Base-by-base conservation (phyloP, 1,140 invertebrate species). In the Ceratina calcarata region DNA sequence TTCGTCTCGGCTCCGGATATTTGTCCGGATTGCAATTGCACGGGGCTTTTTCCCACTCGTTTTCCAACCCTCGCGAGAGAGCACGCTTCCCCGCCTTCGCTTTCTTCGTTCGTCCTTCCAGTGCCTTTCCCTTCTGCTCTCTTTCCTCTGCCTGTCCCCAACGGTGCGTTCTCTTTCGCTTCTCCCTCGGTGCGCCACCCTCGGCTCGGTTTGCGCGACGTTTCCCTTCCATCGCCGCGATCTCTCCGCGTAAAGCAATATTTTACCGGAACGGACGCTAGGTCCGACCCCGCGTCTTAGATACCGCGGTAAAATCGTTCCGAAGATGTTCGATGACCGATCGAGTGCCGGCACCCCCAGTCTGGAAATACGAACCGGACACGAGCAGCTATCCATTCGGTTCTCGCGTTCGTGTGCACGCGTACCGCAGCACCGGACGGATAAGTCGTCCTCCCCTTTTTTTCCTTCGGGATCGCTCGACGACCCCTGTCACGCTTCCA, bases 21-120 rank as follows among this genome's bases (percentile, higher is more conserved):
- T 86, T 86, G 84, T 86, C 81, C 85, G 84, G 81, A 86, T 86
- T 86, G 85, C 85, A 86, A 86, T 86, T 86, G 84, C 84, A 86
- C 78, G 75, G 73, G 78, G 81, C 85, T 86, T 86, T 86, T 86
- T 86, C 82, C 85, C 77, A 85, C 84, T 86, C 84, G 81, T 55
- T 66, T 57, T 85, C 76, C 12, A 66, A 55, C 78, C 71, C 57
- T 76, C 51, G 37, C 61, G 65, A 49, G 64, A 67, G 74, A 75
- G 53, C 66, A 24, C 65, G 68, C 60, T 66, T 57, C 74, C 53
- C 66, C 68, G 22, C 49, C n/a, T 60, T 10, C 18, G 20, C 57
- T 10, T 65, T 58, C 45, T 61, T 49, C 53, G 6, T 16, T 24
- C 20, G 37, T 62, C 24, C 8, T 67, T 67, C 66, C 20, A 22